A percentile compares a stretch with the other conserved stretches of the same genome.
Evolutionary conservation across 2,113 vertebrate species (phyloP).

Genomic region (Corythornis madagascariensis): DNA sequence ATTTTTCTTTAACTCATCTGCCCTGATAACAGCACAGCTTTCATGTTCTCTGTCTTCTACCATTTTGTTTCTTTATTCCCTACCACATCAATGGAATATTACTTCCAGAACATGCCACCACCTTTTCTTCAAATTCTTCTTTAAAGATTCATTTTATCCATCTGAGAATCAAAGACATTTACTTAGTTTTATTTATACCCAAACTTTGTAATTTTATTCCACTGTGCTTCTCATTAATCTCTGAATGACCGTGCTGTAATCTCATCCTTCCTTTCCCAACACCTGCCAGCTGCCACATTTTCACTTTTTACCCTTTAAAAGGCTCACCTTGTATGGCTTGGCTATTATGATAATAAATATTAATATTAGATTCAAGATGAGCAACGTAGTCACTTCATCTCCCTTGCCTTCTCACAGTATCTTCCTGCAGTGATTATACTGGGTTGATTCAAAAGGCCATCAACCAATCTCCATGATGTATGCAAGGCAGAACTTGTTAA

Average conservation of each 20-base stretch:
- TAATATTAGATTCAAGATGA: constrained; percentile 58
- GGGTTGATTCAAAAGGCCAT: background rate
- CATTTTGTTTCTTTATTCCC: background rate
- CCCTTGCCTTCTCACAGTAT: constrained; percentile 14
- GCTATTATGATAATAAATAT: constrained; percentile 61
- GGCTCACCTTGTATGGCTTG: constrained; percentile 50
- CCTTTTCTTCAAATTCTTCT: constrained; percentile 46
- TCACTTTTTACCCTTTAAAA: constrained; percentile 70
- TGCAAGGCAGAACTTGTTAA: constrained; percentile 25
- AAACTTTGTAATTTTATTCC: constrained; percentile 61
- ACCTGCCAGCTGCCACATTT: constrained; percentile 63
- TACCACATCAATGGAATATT: background rate
- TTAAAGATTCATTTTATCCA: constrained; percentile 57
- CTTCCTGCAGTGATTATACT: background rate
- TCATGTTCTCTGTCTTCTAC: background rate
- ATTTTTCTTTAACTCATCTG: constrained; percentile 8
- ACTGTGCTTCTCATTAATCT: constrained; percentile 62
- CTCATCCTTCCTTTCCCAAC: constrained; percentile 62
- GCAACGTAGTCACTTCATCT: constrained; percentile 39
- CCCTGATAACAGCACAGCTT: constrained; percentile 21
- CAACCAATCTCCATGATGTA: constrained; percentile 34
- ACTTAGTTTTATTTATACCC: constrained; percentile 61
- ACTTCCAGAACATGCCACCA: constrained; percentile 11
- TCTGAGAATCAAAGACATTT: constrained; percentile 65
- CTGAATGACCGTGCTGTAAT: constrained; percentile 58